Base-by-base conservation (phyloP, 2,888 invertebrate species). In the Dasypolia templi region DNA sequence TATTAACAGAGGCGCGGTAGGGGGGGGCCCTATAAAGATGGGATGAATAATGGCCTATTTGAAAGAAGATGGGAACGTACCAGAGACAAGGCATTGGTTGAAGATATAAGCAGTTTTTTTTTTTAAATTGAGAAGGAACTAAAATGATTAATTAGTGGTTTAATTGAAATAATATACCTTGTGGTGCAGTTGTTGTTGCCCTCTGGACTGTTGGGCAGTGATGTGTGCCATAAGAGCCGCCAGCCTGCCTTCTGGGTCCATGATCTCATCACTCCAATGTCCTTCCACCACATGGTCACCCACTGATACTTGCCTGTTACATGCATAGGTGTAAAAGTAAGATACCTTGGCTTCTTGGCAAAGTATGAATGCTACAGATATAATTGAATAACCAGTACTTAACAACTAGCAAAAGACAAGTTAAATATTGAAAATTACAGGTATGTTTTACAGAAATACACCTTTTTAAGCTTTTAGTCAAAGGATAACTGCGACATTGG, bases 171-270 rank as follows among this genome's bases (percentile, higher is more conserved):
- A 9, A 29, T 11, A 32, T 75, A 94, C 95, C 92, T 95, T 95
- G 75, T 93, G 94, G 58, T 92, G 92, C n/a, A 89, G 90, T 67
- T 91, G 92, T 32, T 92, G 91, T 0, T 92, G 82, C 2, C 87
- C 79, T 5, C 93, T 83, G 0, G 92, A 85, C 76, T 87, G 92
- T 80, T 89, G 95, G 0, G 92, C 86, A 0, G 85, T 80, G 51
- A 94, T 88, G 44, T 95, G 96, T 0, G 95, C 95, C 77, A 95
- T 94, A 6, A 95, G 87, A 0, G 95, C 96, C 0, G 93, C 96
- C 78, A 96, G 87, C 53, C 94, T 88, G 19, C 92, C 91, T 12
- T 95, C 95, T 0, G 93, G 88, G 65, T 94, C 96, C 82, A 96
- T 80, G 12, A 96, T 84, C 79, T 95, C 95, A 66, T 96, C 96